A percentile compares a stretch with the other conserved stretches of the same genome.
Conservation (phyloP, 1,140 invertebrate genomes). For the Scaptomyza montana region DNA sequence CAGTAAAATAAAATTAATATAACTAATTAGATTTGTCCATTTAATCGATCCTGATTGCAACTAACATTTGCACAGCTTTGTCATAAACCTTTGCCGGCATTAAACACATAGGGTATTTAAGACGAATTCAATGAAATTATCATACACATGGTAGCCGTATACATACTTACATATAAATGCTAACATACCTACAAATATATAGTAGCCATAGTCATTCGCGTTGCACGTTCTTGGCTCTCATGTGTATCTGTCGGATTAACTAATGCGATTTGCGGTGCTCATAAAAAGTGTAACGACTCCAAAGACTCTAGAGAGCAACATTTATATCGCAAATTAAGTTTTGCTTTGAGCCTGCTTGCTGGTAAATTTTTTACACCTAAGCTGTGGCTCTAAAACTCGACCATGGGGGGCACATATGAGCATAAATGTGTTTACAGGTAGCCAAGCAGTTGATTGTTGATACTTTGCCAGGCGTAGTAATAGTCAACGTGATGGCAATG, state of each 20-base stretch:
- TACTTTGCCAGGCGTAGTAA: constrained; percentile 38
- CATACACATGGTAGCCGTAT: constrained; percentile 47
- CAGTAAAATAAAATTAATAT: too few relatives aligned
- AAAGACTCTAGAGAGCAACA: constrained; percentile 36
- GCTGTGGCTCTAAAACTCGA: constrained; percentile 25
- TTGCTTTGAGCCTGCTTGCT: constrained; percentile 12
- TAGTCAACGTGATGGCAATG: constrained; percentile 15
- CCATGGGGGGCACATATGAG: constrained; percentile 56
- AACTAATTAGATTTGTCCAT: too few relatives aligned
- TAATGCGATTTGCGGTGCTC: constrained; percentile 77
- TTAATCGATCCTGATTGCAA: too few relatives aligned
- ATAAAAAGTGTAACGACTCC: constrained; percentile 77
- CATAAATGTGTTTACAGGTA: constrained; percentile 78
- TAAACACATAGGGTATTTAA: constrained; percentile 24
- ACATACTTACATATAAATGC: not conserved
- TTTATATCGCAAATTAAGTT: constrained; percentile 48
- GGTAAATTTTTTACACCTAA: constrained; percentile 38
- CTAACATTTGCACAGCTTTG: too few relatives aligned
- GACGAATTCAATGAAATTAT: constrained; percentile 75
- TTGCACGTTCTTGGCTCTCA: constrained; percentile 33
- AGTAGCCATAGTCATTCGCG: constrained; percentile 36
- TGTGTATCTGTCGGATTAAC: constrained; percentile 78
- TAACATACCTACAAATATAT: not conserved
- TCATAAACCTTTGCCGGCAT: not conserved
- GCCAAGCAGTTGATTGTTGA: constrained; percentile 55